These are phyloP conservation scores for Sogatella furcifera DNA, from an alignment of 1,140 invertebrate genomes.

Conservation along the genomic window DNA sequence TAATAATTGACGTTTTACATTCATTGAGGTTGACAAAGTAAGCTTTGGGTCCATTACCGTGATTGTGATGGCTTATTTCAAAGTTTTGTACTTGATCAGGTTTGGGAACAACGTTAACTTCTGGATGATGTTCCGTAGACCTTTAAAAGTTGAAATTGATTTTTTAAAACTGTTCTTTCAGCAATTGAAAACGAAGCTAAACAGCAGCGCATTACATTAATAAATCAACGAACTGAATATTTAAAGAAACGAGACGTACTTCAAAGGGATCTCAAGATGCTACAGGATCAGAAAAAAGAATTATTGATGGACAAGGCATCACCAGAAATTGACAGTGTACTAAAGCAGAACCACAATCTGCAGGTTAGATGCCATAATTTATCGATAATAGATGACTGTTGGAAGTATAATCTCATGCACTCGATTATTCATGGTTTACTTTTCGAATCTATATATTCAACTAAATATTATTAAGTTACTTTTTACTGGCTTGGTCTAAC, in stretches of 20 bases:
- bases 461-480: no score
- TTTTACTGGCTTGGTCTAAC: no score
- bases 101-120: no score
- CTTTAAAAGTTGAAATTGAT: no score
- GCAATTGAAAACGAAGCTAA: slow-evolving; percentile 68
- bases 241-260: slow-evolving; percentile 54
- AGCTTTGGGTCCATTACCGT: no score
- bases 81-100: no score
- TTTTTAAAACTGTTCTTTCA: slow-evolving; percentile 23
- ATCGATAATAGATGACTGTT: not conserved
- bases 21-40: no score
- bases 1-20: no score
- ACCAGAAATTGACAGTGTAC: slow-evolving; percentile 53
- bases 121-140: no score
- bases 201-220: slow-evolving; percentile 63
- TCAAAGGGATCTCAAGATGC: slow-evolving; percentile 60
- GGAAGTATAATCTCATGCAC: not conserved
- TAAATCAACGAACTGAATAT: slow-evolving; percentile 66
- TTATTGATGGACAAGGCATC: slow-evolving; percentile 46
- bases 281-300: slow-evolving; percentile 62
- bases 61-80: no score
- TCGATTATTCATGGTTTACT: no score
- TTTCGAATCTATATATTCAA: not conserved
- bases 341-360: slow-evolving; percentile 67
- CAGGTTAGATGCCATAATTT: slow-evolving; percentile 44